Evolutionary conservation across 2,113 vertebrate genomes (phyloP), one percentile per base, ranked within the genome.

Genomic region (Lophura nycthemera): DNA sequence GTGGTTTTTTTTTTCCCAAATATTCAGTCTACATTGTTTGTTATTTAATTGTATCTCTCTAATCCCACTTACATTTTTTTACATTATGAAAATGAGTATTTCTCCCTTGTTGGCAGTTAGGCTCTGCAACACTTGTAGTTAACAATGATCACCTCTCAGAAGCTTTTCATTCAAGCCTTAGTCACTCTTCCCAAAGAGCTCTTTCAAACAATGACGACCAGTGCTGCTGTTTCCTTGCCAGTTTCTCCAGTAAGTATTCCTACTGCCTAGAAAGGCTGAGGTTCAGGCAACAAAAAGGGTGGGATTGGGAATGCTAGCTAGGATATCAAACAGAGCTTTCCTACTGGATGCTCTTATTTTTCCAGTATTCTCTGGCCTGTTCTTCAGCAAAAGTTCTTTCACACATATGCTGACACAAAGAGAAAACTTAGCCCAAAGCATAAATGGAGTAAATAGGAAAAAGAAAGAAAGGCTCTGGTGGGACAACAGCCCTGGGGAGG

Each of bases 311-410:
- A 86, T 13, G 19, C 45, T 56, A 60, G 27, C 50, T 77, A 83
- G 80, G 79, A 90, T 83, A 88, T 67, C 56, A 86, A 77, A 34
- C 34, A 65, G 74, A 43, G 36, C 15, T 2, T 92, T 93, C 84
- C 87, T 92, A 76, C 63, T 84, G 30, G 78, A 13, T 81, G 83
- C 36, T 83, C 27, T 61, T 74, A 47, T 95, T 89, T 95, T 78
- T 89, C 59, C 89, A 88, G 15, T 81, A 40, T 77, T 54, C 82
- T 77, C 69, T 86, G 50, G 67, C 34, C 38, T 57, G 29, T 52
- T 95, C 91, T 77, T 80, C 72, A 95, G 87, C 79, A 92, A 88
- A 70, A 95, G 57, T 60, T 91, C 30, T 76, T 92, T 91, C 27
- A 76, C 69, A 78, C 70, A 73, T 63, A 93, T 20, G 22, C 32